Conservation (phyloP, 2,797 vertebrate genomes). For the Acipenser oxyrinchus region DNA sequence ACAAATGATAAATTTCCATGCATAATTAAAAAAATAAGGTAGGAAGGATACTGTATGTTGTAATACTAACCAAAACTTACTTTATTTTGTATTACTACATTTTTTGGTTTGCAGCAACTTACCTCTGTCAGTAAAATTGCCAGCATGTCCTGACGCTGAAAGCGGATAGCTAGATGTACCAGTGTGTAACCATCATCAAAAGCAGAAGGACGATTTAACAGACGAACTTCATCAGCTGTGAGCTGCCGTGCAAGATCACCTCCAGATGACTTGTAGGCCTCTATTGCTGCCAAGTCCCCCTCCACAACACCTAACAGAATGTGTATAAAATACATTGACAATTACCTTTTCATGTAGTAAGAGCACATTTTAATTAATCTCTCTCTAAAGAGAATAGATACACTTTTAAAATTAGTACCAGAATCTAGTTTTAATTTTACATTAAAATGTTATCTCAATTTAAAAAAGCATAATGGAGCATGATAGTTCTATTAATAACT, state of each 20-base stretch:
- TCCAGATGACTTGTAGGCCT: constrained; percentile 89
- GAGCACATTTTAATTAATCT: no score
- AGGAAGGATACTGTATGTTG: neutral
- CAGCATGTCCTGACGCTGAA: constrained; percentile 96
- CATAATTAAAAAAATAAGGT: neutral
- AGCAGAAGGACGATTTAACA: constrained; percentile 87
- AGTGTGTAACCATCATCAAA: constrained; percentile 92
- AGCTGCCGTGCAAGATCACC: constrained; percentile 95
- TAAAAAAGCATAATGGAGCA: no score
- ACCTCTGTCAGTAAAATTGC: constrained; percentile 92
- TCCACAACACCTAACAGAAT: constrained; percentile 80
- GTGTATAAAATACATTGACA: no score
- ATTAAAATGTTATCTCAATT: no score
- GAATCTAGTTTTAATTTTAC: no score
- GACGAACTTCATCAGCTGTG: constrained; percentile 85
- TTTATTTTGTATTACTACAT: neutral
- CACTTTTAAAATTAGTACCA: no score
- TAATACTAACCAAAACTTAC: neutral
- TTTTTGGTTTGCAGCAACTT: constrained; percentile 20
- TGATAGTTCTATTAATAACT: no score
- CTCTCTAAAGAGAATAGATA: no score
- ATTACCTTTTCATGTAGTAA: neutral
- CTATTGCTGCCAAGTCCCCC: constrained; percentile 84
- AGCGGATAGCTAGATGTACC: constrained; percentile 93
- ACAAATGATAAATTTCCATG: neutral